A percentile compares a stretch with the other conserved stretches of the same genome.
Conservation (phyloP, 2,113 vertebrate species). For the Sarotherodon lohbergeri region DNA sequence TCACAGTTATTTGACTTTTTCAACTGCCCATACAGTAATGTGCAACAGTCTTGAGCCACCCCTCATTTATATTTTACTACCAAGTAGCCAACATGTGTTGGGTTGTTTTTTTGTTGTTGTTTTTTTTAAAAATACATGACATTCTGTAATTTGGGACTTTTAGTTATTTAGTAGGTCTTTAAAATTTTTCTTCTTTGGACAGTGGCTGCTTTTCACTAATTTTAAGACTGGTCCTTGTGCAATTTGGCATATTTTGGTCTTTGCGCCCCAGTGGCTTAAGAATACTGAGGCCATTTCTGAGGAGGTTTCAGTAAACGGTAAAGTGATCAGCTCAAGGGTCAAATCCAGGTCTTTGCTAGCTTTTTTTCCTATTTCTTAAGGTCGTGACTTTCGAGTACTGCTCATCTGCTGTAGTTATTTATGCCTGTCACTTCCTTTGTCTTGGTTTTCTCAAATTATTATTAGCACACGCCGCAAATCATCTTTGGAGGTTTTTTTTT, state of each 20-base stretch:
- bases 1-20: background rate
- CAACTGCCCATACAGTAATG: fast-evolving
- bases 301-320: background rate
- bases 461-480: background rate
- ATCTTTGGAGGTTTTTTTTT: too few relatives aligned
- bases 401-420: background rate
- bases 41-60: background rate
- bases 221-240: background rate
- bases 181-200: background rate
- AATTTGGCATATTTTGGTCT: background rate
- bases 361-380: background rate
- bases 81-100: fast-evolving
- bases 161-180: background rate
- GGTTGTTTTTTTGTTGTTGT: background rate
- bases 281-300: background rate
- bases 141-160: background rate
- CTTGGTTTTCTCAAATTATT: background rate
- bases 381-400: background rate
- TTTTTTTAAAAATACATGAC: background rate
- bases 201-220: background rate
- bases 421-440: background rate
- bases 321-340: background rate
- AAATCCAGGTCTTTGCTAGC: background rate
- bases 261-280: fast-evolving
- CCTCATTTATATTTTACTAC: background rate